These are phyloP conservation scores for Platalea minor DNA, from an alignment of 2,797 vertebrate species.

Conservation along the genomic window DNA sequence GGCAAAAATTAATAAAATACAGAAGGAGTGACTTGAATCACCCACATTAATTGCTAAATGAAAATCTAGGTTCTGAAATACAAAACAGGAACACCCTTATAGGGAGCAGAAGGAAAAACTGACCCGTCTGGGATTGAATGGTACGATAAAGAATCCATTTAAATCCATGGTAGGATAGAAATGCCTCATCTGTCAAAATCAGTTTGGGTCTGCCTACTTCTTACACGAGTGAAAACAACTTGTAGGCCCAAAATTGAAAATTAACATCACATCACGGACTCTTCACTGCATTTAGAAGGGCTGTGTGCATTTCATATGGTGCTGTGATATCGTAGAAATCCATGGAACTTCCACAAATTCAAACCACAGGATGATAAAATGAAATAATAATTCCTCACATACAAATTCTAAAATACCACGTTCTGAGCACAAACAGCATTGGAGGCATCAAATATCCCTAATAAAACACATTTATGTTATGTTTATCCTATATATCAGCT, in stretches of 20 bases:
- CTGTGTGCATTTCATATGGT: neutral
- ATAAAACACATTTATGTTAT: neutral
- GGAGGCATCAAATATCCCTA: neutral
- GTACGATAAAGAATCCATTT: neutral
- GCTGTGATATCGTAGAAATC: neutral
- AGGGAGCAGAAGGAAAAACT: neutral
- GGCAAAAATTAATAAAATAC: conserved; percentile 62
- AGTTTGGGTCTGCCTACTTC: neutral
- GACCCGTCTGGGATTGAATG: neutral
- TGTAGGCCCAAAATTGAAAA: neutral
- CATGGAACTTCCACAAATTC: neutral
- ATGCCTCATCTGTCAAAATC: neutral
- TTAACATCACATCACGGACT: neutral
- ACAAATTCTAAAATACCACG: neutral
- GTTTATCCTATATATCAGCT: neutral
- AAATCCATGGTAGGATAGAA: neutral
- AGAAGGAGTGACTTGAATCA: conserved; percentile 51
- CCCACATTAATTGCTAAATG: conserved; percentile 45
- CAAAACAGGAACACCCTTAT: conserved; percentile 9
- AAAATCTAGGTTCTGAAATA: conserved; percentile 32
- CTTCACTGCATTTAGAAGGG: neutral
- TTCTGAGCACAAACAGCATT: neutral
- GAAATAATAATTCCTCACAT: neutral
- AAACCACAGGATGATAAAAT: neutral
- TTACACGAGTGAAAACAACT: neutral